Percentiles rank a stretch among this genome's conserved stretches.
These are phyloP conservation scores for Brachionus manjavacas DNA, from an alignment of 1,140 invertebrate species.

Conservation along the genomic window DNA sequence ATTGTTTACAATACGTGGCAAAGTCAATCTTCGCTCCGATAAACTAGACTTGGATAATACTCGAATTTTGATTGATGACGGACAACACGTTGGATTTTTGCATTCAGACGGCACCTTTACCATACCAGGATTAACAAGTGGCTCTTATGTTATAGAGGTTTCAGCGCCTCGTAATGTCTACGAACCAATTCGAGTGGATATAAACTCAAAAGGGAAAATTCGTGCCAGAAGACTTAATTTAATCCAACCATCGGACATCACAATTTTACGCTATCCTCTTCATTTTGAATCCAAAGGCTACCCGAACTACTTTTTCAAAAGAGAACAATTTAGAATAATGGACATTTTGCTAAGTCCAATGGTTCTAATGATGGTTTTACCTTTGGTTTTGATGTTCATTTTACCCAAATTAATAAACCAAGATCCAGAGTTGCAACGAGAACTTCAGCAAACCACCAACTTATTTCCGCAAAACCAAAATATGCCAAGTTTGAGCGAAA, in stretches of 20 bases:
- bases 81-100: conserved; percentile 10
- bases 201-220: conserved; percentile 88
- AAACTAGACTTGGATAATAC: conserved; percentile 27
- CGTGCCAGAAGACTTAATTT: conserved; percentile 85
- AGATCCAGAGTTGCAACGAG: conserved; percentile 42
- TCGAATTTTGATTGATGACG: conserved; percentile 38
- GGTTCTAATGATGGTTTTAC: conserved; percentile 57
- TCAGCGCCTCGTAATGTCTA: conserved; percentile 79
- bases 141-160: conserved; percentile 85
- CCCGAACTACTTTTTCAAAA: conserved; percentile 78
- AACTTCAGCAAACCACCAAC: conserved; percentile 20
- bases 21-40: conserved; percentile 10
- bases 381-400: conserved; percentile 21
- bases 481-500: conserved; percentile 10
- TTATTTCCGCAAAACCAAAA: conserved; percentile 32
- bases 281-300: conserved; percentile 71
- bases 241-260: conserved; percentile 73
- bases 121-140: conserved; percentile 65
- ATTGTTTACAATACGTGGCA: conserved; percentile 4
- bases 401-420: conserved; percentile 25
- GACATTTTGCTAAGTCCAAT: conserved; percentile 89
- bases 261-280: conserved; percentile 71
- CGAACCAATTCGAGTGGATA: conserved; percentile 85
- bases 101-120: conserved; percentile 31
- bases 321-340: conserved; percentile 84